phyloP scores from a whole-genome alignment of 1,140 invertebrate species.

The Phenacoccus solenopsis region DNA sequence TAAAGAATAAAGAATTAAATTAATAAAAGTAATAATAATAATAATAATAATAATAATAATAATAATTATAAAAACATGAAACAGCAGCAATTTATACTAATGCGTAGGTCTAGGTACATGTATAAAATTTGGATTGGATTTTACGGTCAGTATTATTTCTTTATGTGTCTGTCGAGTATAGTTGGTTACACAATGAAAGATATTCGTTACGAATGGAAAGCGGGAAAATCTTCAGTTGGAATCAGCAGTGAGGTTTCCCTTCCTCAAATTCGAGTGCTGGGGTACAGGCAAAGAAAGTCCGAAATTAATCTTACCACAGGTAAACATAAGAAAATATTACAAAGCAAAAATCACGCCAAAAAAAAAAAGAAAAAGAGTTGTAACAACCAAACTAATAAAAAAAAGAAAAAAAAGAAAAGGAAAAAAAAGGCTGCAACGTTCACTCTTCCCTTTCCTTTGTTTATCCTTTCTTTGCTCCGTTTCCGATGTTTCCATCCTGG shows the following conservation, averaged over 20 bases:
- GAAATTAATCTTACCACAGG: constrained; percentile 85
- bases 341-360: constrained; percentile 30
- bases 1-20: too few relatives aligned
- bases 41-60: too few relatives aligned
- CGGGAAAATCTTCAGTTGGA: constrained; percentile 78
- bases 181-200: constrained; percentile 95
- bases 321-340: constrained; percentile 47
- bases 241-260: constrained; percentile 84
- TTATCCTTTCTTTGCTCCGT: background rate
- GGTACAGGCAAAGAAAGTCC: constrained; percentile 75
- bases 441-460: background rate
- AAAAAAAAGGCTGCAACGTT: background rate
- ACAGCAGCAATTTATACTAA: too few relatives aligned
- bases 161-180: constrained; percentile 35
- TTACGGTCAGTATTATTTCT: constrained; percentile 4
- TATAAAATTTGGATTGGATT: background rate
- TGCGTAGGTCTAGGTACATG: too few relatives aligned
- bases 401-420: background rate
- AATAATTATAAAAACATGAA: too few relatives aligned
- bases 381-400: background rate
- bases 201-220: constrained; percentile 90
- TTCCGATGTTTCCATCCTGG: background rate
- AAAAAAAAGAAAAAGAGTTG: too few relatives aligned
- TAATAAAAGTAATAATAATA: too few relatives aligned
- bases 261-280: constrained; percentile 87